Evolutionary conservation across 2,113 vertebrate species (phyloP).

Genomic region (Jaculus jaculus): DNA sequence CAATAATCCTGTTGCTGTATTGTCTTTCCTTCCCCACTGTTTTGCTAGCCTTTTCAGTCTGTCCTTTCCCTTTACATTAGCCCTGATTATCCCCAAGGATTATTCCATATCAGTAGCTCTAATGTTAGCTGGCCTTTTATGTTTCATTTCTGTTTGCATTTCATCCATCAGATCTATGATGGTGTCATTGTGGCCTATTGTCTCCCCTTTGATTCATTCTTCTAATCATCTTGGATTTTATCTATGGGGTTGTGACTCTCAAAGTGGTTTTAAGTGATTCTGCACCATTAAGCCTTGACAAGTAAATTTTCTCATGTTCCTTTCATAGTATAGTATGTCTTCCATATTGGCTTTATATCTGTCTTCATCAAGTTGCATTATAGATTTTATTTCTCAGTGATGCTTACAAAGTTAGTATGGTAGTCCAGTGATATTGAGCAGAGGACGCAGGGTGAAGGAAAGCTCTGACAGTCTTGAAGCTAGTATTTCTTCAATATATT

Average conservation of each 20-base stretch:
- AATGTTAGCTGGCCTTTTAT: neutral
- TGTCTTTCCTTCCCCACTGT: neutral
- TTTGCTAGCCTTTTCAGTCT: neutral
- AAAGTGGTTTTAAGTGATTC: neutral
- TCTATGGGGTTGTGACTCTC: neutral
- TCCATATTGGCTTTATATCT: neutral
- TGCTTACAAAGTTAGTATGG: neutral
- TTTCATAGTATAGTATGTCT: neutral
- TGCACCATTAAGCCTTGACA: neutral
- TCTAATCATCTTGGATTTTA: neutral
- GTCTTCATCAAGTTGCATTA: neutral
- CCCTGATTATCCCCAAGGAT: neutral
- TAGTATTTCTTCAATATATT: neutral
- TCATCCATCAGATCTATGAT: neutral
- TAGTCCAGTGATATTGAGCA: neutral
- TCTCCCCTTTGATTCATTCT: neutral
- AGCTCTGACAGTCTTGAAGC: neutral
- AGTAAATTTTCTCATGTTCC: neutral
- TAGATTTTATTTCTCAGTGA: neutral
- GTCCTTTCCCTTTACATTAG: neutral
- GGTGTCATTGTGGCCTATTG: neutral
- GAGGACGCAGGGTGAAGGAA: neutral
- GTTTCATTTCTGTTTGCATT: neutral
- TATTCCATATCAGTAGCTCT: neutral
- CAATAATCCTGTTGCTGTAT: neutral